Evolutionary conservation across 2,113 vertebrate genomes (phyloP).

Genomic region (Apistogramma diplotaenia): DNA sequence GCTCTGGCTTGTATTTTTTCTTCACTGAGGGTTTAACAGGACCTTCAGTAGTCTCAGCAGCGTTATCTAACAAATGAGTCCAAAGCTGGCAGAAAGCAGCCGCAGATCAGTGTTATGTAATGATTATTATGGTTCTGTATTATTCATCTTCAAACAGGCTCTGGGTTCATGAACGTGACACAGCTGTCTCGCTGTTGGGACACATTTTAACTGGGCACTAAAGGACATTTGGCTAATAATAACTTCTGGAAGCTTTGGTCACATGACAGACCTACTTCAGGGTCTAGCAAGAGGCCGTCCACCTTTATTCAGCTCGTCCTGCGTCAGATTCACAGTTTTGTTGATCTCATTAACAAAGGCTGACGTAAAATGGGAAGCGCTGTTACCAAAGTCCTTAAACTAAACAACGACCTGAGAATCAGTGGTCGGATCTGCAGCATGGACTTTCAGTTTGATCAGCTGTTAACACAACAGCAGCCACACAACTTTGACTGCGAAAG

Average conservation of each 20-base stretch:
- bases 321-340: not conserved
- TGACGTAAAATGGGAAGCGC: not conserved
- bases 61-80: not conserved
- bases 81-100: no score
- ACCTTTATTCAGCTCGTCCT: not conserved
- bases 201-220: not conserved
- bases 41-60: not conserved
- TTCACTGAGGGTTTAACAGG: no score
- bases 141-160: not conserved
- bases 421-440: not conserved
- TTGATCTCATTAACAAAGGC: not conserved
- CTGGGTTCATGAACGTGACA: not conserved
- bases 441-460: not conserved
- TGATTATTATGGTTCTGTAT: not conserved
- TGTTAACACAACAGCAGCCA: not conserved
- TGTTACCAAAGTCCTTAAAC: not conserved
- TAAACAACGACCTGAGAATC: not conserved
- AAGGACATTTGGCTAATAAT: conserved; percentile 37
- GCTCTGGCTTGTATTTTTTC: no score
- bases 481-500: not conserved
- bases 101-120: not conserved
- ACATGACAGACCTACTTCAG: not conserved
- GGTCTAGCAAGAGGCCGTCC: not conserved
- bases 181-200: not conserved
- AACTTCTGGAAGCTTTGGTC: conserved; percentile 6